These are phyloP conservation scores for Ceramica pisi DNA, from an alignment of 2,888 invertebrate species.

Conservation along the genomic window DNA sequence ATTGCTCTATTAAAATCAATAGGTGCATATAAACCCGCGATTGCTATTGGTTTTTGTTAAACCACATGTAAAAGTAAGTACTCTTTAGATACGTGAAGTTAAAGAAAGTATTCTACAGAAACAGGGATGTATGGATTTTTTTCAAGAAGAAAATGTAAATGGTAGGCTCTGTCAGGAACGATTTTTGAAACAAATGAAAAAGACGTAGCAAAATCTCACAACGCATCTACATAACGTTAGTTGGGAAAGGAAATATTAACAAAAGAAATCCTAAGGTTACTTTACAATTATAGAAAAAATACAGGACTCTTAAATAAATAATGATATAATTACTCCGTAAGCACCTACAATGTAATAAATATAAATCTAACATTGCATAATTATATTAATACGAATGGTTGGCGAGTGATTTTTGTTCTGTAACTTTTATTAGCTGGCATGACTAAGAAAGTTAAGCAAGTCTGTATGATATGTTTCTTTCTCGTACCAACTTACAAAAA, in stretches of 20 bases:
- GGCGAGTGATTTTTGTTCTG: constrained; percentile 6
- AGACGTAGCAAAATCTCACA: constrained; percentile 11
- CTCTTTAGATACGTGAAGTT: background rate
- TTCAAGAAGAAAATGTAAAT: background rate
- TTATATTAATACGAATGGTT: constrained; percentile 35
- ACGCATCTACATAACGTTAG: background rate
- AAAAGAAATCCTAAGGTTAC: constrained; percentile 25
- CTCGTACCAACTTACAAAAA: background rate
- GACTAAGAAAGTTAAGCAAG: background rate
- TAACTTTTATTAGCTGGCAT: background rate
- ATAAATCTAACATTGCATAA: constrained; percentile 58
- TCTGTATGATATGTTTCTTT: constrained; percentile 19
- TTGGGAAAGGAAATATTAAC: background rate
- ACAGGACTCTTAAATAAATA: constrained; percentile 61
- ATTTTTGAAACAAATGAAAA: background rate
- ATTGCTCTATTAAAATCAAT: background rate
- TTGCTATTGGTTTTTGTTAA: background rate
- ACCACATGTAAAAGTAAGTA: background rate
- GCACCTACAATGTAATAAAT: constrained; percentile 61
- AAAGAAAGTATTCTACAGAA: background rate
- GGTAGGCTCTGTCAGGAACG: background rate
- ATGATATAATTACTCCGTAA: constrained; percentile 56
- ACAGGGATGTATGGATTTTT: background rate
- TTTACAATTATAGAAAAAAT: constrained; percentile 66
- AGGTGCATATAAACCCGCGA: background rate